These are phyloP conservation scores for Amblyraja radiata DNA, from an alignment of 2,797 vertebrate genomes.

Conservation along the genomic window DNA sequence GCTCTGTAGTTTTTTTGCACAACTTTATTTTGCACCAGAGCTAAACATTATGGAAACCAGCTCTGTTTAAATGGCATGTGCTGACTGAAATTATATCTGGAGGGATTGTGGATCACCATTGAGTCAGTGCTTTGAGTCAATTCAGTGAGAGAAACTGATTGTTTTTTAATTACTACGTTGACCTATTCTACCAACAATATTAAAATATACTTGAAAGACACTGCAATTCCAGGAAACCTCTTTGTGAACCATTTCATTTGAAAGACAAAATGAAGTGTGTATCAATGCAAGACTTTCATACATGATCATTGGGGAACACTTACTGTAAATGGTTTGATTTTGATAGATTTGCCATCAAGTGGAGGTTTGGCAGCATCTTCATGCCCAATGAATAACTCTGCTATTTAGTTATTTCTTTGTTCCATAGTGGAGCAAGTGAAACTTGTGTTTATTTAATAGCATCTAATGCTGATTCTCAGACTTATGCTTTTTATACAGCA, in stretches of 20 bases:
- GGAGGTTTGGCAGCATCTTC: neutral
- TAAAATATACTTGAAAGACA: neutral
- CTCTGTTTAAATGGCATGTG: neutral
- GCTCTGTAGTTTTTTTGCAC: neutral
- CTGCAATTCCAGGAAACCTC: neutral
- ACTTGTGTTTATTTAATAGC: neutral
- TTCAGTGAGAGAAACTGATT: neutral
- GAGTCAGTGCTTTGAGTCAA: neutral
- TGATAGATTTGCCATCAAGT: neutral
- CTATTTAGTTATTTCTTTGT: neutral
- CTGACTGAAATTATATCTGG: neutral
- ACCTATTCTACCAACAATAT: neutral
- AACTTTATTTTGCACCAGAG: neutral
- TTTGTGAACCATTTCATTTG: slow-evolving; percentile 5
- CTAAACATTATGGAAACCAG: neutral
- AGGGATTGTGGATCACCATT: neutral
- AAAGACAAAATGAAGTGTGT: neutral
- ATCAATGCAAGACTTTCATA: neutral
- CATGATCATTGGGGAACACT: neutral
- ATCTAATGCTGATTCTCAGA: neutral
- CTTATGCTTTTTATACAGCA: neutral
- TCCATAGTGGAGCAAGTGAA: neutral
- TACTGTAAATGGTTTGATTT: neutral
- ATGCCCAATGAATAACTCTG: neutral
- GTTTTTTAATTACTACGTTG: neutral